phyloP scores from a whole-genome alignment of 1,140 invertebrate genomes.

The Pogonomyrmex barbatus region DNA sequence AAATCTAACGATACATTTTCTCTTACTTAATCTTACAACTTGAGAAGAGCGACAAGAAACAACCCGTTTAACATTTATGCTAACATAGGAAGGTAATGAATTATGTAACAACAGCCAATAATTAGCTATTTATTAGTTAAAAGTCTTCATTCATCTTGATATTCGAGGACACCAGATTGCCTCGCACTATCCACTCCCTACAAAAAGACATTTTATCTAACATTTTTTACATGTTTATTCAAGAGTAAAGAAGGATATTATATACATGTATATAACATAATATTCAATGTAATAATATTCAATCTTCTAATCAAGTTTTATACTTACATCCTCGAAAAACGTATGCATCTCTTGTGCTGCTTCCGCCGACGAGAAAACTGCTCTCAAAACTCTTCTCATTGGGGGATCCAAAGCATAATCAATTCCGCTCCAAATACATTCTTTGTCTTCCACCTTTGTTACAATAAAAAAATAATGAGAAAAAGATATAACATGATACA shows the following conservation, averaged over 20 bases:
- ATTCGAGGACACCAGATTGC: conserved; percentile 74
- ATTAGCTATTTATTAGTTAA: conserved; percentile 27
- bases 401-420: conserved; percentile 85
- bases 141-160: conserved; percentile 52
- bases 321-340: conserved; percentile 83
- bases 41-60: conserved; percentile 21
- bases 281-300: not conserved
- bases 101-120: conserved; percentile 36
- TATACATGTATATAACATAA: not conserved
- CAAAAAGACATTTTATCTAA: conserved; percentile 48
- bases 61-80: conserved; percentile 30
- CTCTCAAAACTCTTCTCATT: conserved; percentile 82
- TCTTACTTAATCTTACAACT: conserved; percentile 30
- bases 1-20: conserved; percentile 11
- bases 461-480: not conserved
- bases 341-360: conserved; percentile 84
- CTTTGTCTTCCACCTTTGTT: conserved; percentile 80
- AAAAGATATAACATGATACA: not conserved
- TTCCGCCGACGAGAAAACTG: conserved; percentile 83
- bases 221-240: not conserved
- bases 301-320: not conserved
- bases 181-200: conserved; percentile 76
- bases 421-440: conserved; percentile 85
- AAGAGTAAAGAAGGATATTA: not conserved
- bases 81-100: conserved; percentile 53